Percentiles rank a stretch among this genome's conserved stretches.
Evolutionary conservation across 2,797 vertebrate genomes (phyloP).

Genomic region (Myotis daubentonii): DNA sequence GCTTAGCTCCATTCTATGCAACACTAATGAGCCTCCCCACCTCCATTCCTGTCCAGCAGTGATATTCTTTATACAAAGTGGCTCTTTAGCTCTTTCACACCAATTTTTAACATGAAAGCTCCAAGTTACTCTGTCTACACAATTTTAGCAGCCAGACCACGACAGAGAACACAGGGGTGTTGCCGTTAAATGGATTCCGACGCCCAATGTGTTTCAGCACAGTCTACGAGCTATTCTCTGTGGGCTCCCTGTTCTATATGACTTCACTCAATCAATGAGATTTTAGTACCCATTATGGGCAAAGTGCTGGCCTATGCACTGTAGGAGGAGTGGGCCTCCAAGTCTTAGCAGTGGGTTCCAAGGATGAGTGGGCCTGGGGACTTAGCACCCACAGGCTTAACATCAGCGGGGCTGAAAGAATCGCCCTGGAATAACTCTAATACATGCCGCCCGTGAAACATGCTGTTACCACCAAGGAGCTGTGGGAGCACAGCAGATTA

Average conservation of each 20-base stretch:
- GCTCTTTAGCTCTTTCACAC: neutral
- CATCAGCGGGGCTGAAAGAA: neutral
- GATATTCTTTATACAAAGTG: neutral
- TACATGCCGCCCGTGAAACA: fast-evolving
- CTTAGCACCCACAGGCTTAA: neutral
- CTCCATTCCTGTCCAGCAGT: conserved; percentile 35
- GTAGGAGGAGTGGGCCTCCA: neutral
- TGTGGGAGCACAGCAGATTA: neutral
- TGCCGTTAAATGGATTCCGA: neutral
- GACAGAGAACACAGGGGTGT: neutral
- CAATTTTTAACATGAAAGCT: neutral
- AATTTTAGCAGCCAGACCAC: neutral
- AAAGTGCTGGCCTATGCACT: neutral
- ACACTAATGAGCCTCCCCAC: conserved; percentile 46
- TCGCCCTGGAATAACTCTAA: conserved; percentile 8
- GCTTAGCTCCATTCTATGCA: neutral
- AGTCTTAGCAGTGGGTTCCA: neutral
- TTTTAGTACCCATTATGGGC: neutral
- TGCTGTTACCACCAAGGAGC: neutral
- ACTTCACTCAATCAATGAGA: neutral
- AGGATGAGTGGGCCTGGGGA: neutral
- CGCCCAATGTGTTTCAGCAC: neutral
- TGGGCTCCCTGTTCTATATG: neutral
- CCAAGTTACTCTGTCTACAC: neutral
- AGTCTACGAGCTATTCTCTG: neutral